A percentile compares a stretch with the other conserved stretches of the same genome.
These are phyloP conservation scores for Samia ricini DNA, from an alignment of 1,140 invertebrate species.

Conservation along the genomic window DNA sequence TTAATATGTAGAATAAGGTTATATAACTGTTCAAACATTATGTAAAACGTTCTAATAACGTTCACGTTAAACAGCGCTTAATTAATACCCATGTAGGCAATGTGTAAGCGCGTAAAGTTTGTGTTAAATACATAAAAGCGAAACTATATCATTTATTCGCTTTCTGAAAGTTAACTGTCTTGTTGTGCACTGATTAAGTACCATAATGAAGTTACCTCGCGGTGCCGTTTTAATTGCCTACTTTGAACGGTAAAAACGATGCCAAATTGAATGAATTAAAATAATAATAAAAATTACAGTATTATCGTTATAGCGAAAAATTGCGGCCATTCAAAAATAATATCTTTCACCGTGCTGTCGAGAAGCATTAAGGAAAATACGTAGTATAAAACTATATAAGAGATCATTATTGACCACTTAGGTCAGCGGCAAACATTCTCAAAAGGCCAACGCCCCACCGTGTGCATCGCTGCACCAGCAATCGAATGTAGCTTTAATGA, in stretches of 20 bases:
- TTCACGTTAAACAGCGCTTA: not conserved
- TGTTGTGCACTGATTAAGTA: slow-evolving; percentile 62
- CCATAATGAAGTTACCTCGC: slow-evolving; percentile 58
- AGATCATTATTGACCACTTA: slow-evolving; percentile 73
- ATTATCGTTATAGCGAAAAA: slow-evolving; percentile 16
- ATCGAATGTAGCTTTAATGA: slow-evolving; percentile 30
- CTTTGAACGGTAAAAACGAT: slow-evolving; percentile 36
- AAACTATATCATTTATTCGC: slow-evolving; percentile 34
- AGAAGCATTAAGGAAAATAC: slow-evolving; percentile 48
- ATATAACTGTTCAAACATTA: not conserved
- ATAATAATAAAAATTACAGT: slow-evolving; percentile 17
- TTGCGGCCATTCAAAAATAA: slow-evolving; percentile 21
- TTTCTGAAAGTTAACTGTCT: slow-evolving; percentile 50
- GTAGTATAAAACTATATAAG: slow-evolving; percentile 59
- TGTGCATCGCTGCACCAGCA: slow-evolving; percentile 27
- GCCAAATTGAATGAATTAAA: slow-evolving; percentile 22
- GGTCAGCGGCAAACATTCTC: slow-evolving; percentile 73
- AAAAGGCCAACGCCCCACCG: slow-evolving; percentile 65
- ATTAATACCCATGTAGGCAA: slow-evolving; percentile 3
- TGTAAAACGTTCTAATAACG: not conserved
- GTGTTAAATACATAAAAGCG: slow-evolving; percentile 31
- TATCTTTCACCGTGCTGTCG: slow-evolving; percentile 27
- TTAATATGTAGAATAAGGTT: slow-evolving; percentile 4
- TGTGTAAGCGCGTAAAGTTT: not conserved
- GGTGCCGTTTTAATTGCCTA: slow-evolving; percentile 61